Evolutionary conservation across 2,113 vertebrate species (phyloP).

Genomic region (Cynoglossus semilaevis): DNA sequence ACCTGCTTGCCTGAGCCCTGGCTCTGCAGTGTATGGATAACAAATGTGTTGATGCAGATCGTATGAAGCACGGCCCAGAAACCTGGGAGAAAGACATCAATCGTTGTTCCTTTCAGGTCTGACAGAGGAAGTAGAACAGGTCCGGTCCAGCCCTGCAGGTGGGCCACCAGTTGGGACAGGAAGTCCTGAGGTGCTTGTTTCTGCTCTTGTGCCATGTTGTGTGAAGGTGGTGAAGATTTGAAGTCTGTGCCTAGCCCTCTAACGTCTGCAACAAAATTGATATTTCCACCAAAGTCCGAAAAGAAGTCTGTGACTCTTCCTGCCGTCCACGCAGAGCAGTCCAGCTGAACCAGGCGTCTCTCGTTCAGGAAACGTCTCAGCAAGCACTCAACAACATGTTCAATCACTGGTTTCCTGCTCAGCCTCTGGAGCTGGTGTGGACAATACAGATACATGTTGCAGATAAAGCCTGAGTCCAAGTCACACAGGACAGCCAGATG

Average conservation of each 20-base stretch:
- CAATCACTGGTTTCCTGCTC: constrained; percentile 47
- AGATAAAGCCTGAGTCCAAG: constrained; percentile 60
- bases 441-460: constrained; percentile 67
- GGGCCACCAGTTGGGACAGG: constrained; percentile 5
- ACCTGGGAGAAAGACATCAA: constrained; percentile 46
- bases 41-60: constrained; percentile 62
- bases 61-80: constrained; percentile 51
- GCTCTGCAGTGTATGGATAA: constrained; percentile 52
- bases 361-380: constrained; percentile 57
- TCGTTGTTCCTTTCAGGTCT: constrained; percentile 4
- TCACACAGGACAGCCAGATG: constrained; percentile 65
- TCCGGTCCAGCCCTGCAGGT: constrained; percentile 59
- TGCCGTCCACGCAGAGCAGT: constrained; percentile 54
- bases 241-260: not conserved
- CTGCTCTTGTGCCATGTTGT: not conserved
- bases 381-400: constrained; percentile 62
- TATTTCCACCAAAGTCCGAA: constrained; percentile 31
- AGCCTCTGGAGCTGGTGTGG: constrained; percentile 52
- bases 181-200: constrained; percentile 3
- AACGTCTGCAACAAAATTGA: constrained; percentile 34
- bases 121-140: constrained; percentile 37
- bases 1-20: constrained; percentile 18
- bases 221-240: constrained; percentile 1
- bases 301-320: constrained; percentile 44
- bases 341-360: constrained; percentile 49